Evolutionary conservation across 2,113 vertebrate species (phyloP).

Genomic region (Ameiurus melas): DNA sequence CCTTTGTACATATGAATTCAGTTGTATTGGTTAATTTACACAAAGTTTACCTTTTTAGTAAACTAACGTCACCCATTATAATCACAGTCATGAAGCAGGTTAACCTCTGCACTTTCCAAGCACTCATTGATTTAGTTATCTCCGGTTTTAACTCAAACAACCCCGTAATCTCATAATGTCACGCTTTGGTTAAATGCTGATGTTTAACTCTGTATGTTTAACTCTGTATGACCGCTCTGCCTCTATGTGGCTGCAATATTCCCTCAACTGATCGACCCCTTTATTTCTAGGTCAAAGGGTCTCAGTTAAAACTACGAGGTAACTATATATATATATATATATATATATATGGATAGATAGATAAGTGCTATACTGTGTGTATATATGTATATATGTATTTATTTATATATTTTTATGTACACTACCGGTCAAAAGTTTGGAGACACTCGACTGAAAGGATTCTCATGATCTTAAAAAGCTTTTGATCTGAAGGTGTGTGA

Average conservation of each 20-base stretch:
- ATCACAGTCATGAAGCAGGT: background rate
- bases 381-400: too few relatives aligned
- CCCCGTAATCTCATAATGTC: background rate
- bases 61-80: background rate
- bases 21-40: background rate
- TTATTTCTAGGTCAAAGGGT: background rate
- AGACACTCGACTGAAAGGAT: too few relatives aligned
- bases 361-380: too few relatives aligned
- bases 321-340: too few relatives aligned
- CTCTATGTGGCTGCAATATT: background rate
- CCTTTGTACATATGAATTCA: background rate
- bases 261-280: background rate
- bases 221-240: background rate
- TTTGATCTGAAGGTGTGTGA: too few relatives aligned
- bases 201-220: background rate
- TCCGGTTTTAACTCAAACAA: background rate
- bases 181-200: background rate
- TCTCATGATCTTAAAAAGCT: too few relatives aligned
- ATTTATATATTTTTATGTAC: too few relatives aligned
- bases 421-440: too few relatives aligned
- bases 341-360: too few relatives aligned
- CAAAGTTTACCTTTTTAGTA: background rate
- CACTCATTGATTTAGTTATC: conserved; percentile 1
- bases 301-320: conserved; percentile 33
- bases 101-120: conserved; percentile 18